Evolutionary conservation across 53 echinoderm and acorn worm species (phyloP).

Genomic region (Apostichopus leukothele): DNA sequence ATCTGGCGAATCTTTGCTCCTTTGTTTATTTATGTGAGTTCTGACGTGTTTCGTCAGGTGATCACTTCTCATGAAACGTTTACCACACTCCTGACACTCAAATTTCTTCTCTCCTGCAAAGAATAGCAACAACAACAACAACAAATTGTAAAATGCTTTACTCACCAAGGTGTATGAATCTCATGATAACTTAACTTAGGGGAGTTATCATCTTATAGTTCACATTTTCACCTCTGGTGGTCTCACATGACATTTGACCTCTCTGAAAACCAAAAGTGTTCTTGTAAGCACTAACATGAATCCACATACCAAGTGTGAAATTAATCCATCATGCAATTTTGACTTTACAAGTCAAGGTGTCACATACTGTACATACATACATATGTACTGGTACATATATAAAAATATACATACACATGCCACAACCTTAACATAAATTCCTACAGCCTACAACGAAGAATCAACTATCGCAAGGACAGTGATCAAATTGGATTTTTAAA

Average conservation of each 20-base stretch:
- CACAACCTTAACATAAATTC: neutral
- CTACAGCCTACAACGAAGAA: neutral
- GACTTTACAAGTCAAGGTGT: neutral
- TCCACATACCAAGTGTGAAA: neutral
- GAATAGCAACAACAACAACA: neutral
- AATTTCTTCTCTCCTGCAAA: constrained; percentile 85
- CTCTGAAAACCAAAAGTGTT: neutral
- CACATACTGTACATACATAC: no score
- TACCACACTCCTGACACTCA: constrained; percentile 68
- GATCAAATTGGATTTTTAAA: no score
- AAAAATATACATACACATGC: neutral
- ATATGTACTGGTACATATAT: no score
- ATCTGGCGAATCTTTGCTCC: constrained; percentile 10
- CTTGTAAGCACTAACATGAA: neutral
- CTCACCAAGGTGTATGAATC: neutral
- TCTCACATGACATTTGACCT: neutral
- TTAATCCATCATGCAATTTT: neutral
- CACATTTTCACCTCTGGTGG: neutral
- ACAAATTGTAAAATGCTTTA: neutral
- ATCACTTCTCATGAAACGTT: constrained; percentile 97
- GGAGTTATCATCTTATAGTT: no score
- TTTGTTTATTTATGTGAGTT: constrained; percentile 72
- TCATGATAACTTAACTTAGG: no score
- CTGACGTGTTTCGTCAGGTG: constrained; percentile 89
- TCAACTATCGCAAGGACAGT: no score